These are phyloP conservation scores for Peromyscus melanophrys DNA, from an alignment of 2,797 vertebrate genomes.

Conservation along the genomic window DNA sequence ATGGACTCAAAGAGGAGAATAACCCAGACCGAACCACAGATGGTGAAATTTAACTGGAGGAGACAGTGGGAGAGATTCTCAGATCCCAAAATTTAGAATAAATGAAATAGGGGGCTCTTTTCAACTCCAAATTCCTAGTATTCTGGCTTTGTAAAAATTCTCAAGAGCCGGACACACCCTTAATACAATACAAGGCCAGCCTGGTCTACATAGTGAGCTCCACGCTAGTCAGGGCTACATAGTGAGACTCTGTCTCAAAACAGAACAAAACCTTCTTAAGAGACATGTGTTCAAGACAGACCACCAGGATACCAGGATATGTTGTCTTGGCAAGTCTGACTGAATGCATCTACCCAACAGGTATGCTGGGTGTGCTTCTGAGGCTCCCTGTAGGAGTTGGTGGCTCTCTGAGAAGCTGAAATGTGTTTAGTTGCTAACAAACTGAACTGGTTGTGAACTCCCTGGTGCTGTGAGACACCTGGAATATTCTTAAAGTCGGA, in stretches of 20 bases:
- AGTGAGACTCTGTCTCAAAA: neutral
- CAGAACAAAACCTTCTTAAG: neutral
- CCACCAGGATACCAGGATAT: neutral
- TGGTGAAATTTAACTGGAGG: neutral
- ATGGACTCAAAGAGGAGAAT: neutral
- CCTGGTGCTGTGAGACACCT: neutral
- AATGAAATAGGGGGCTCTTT: neutral
- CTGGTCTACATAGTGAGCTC: neutral
- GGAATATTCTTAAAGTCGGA: neutral
- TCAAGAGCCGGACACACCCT: neutral
- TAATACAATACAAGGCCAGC: neutral
- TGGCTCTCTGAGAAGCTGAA: constrained; percentile 6
- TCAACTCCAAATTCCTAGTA: neutral
- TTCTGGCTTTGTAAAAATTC: neutral
- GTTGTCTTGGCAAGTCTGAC: neutral
- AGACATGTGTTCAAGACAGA: neutral
- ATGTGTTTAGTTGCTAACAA: neutral
- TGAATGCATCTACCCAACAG: neutral
- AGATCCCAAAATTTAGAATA: neutral
- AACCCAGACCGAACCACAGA: neutral
- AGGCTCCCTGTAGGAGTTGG: neutral
- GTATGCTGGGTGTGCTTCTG: neutral
- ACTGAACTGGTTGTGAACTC: neutral
- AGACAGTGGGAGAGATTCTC: neutral
- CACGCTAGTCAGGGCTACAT: neutral